Evolutionary conservation across 2,888 invertebrate genomes (phyloP).

Genomic region (Sinhomidia bicolor): DNA sequence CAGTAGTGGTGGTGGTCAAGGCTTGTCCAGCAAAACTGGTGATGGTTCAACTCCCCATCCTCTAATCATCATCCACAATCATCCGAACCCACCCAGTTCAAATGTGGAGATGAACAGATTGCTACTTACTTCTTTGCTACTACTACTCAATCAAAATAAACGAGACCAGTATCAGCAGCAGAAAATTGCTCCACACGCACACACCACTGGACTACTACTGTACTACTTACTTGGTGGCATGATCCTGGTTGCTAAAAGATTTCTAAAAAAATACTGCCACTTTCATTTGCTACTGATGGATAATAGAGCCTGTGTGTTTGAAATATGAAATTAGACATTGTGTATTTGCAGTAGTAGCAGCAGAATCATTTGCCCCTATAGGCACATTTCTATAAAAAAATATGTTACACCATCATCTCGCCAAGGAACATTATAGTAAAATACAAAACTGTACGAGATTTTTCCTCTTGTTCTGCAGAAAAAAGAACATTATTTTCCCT

Average conservation of each 20-base stretch:
- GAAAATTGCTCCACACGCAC: background rate
- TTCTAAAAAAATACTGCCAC: background rate
- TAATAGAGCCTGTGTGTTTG: background rate
- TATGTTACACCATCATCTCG: background rate
- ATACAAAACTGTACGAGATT: background rate
- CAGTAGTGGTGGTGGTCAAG: background rate
- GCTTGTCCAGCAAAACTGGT: background rate
- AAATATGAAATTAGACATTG: slow-evolving; percentile 33
- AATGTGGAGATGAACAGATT: slow-evolving; percentile 13
- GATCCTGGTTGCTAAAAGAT: background rate
- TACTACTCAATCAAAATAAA: slow-evolving; percentile 3
- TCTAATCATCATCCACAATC: background rate
- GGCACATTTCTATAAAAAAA: background rate
- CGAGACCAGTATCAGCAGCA: too few species aligned
- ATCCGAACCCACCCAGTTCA: background rate
- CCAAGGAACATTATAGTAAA: background rate
- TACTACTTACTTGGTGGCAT: background rate
- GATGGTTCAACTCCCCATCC: background rate
- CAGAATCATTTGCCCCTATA: background rate
- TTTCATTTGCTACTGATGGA: background rate
- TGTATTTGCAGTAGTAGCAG: background rate
- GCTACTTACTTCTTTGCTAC: background rate
- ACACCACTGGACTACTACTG: too few species aligned
- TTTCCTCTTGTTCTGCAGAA: background rate
- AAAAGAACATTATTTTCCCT: too few species aligned